These are phyloP conservation scores for Siphamia tubifer DNA, from an alignment of 2,113 vertebrate genomes.

Conservation along the genomic window DNA sequence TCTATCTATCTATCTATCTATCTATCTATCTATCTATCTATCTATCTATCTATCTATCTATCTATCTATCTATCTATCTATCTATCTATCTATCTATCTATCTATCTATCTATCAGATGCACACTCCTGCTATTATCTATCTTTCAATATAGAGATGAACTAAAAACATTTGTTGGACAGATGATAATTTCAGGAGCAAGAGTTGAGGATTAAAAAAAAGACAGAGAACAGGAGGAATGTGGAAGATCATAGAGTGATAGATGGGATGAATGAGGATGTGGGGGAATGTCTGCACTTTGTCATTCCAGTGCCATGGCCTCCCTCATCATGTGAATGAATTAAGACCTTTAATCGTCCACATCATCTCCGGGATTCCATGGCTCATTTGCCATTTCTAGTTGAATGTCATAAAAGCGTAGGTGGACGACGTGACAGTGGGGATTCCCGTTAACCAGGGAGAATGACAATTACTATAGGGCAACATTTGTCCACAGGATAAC, in stretches of 20 bases:
- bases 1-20: no score
- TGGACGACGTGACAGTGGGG: conserved; percentile 38
- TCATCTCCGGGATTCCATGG: conserved; percentile 41
- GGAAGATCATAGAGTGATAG: not conserved
- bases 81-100: no score
- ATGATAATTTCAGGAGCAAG: not conserved
- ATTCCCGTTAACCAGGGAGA: conserved; percentile 58
- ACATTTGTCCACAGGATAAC: conserved; percentile 19
- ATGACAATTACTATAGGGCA: conserved; percentile 61
- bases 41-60: no score
- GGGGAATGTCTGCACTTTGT: not conserved
- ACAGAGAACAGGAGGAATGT: not conserved
- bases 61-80: no score
- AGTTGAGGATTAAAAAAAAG: not conserved
- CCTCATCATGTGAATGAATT: conserved; percentile 1
- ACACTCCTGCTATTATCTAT: no score
- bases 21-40: no score
- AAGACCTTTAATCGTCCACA: conserved; percentile 48
- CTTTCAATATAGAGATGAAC: not conserved
- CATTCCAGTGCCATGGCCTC: not conserved
- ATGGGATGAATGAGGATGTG: not conserved
- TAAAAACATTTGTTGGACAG: not conserved
- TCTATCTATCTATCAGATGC: no score
- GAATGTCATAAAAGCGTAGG: conserved; percentile 59
- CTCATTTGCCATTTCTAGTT: conserved; percentile 52